Base-by-base conservation (phyloP, 2,113 vertebrate species). In the Leptodactylus fuscus region DNA sequence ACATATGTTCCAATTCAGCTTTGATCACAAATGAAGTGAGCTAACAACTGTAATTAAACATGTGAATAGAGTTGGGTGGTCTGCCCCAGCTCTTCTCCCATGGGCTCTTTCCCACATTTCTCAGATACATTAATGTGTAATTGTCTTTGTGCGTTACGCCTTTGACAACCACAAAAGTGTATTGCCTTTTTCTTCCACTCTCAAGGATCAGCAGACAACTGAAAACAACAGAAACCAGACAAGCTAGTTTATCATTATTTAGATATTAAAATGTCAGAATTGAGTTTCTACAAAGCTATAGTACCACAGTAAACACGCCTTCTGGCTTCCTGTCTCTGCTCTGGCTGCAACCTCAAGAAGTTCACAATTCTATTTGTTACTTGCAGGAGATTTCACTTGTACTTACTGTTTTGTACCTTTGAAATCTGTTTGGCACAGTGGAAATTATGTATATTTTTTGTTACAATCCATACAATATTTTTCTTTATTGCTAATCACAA, bases 21-120 rank as follows among this genome's bases (percentile, higher is more conserved):
- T 86, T 86, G 84, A 86, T 86, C 84, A 81, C 75, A 86, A 81
- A 79, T 58, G 84, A 86, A 86, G 84, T 86, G 84, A 86, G 76
- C 84, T 58, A 81, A 86, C 76, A 86, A 81, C 76, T 86, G 67
- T 79, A 86, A 86, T 86, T 86, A 86, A 86, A 86, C 84, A 86
- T 86, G 84, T 86, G 84, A 81, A 81, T 60, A 58, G 84, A 80
- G 65, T 81, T 86, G 84, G 84, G 84, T 86, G 84, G 84, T 86
- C 84, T 81, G 65, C 76, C 76, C 65, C 27, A 79, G 76, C 77
- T 73, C 51, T 70, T 73, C 76, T 86, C 84, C 84, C 76, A 81
- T 71, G 84, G 67, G 67, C 77, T 86, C 70, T 80, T 86, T 86
- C 84, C 84, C 77, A 86, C 84, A 86, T 86, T 81, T 86, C 67